phyloP scores from a whole-genome alignment of 1,140 invertebrate genomes.

The Solen grandis region DNA sequence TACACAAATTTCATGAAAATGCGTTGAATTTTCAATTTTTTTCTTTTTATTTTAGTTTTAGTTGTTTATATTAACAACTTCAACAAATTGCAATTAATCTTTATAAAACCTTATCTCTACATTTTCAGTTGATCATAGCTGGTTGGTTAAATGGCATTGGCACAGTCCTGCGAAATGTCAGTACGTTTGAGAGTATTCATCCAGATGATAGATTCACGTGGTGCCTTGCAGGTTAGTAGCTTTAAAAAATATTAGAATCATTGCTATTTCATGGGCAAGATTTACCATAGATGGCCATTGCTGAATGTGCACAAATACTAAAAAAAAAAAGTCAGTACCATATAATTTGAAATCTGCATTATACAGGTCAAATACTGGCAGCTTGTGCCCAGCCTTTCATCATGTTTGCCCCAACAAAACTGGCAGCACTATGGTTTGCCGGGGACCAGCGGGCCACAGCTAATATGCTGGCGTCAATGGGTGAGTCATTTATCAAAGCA shows the following conservation, averaged over 20 bases:
- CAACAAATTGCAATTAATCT: too few relatives aligned
- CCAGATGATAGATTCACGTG: slow-evolving; percentile 33
- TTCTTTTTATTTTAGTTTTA: too few relatives aligned
- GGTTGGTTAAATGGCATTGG: slow-evolving; percentile 82
- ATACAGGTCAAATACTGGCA: slow-evolving; percentile 78
- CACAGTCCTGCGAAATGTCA: slow-evolving; percentile 78
- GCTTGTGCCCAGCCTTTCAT: slow-evolving; percentile 81
- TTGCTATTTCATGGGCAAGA: too few relatives aligned
- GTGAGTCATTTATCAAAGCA: slow-evolving; percentile 32
- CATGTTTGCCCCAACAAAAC: slow-evolving; percentile 81
- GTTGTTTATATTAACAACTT: too few relatives aligned
- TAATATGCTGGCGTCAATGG: slow-evolving; percentile 73
- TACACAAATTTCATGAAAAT: too few relatives aligned
- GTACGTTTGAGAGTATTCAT: slow-evolving; percentile 71
- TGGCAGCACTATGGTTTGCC: slow-evolving; percentile 81
- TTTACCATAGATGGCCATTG: too few relatives aligned
- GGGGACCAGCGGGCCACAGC: slow-evolving; percentile 79
- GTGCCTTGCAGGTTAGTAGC: slow-evolving; percentile 30
- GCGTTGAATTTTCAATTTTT: too few relatives aligned
- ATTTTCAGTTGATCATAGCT: slow-evolving; percentile 79
- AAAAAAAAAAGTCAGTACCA: neutral
- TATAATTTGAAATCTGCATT: slow-evolving; percentile 60
- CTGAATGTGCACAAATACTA: too few relatives aligned
- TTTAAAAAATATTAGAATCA: too few relatives aligned
- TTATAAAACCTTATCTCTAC: too few relatives aligned